phyloP scores from a whole-genome alignment of 1,140 invertebrate genomes.

The Drosophila athabasca region DNA sequence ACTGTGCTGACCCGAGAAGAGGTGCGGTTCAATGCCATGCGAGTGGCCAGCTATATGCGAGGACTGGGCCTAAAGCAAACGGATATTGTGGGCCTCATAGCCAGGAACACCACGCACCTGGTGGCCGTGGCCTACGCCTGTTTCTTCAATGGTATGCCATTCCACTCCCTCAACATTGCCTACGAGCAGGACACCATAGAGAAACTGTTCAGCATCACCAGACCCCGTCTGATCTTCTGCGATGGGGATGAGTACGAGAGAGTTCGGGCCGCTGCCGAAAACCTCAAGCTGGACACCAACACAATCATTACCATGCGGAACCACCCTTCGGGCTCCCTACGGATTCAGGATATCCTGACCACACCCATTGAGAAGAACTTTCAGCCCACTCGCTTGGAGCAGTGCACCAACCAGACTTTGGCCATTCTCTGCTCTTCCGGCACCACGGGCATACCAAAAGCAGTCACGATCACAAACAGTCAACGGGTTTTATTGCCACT shows the following conservation, averaged over 20 bases:
- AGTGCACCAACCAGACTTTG: conserved; percentile 54
- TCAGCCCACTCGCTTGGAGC: conserved; percentile 30
- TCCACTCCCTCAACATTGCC: conserved; percentile 43
- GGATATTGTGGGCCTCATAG: conserved; percentile 67
- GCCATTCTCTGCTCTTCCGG: conserved; percentile 86
- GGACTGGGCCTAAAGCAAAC: conserved; percentile 42
- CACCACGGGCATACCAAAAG: conserved; percentile 91
- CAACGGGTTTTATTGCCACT: conserved; percentile 28
- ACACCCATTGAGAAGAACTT: conserved; percentile 42
- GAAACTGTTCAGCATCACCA: no score
- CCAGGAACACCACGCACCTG: conserved; percentile 63
- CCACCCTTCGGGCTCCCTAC: conserved; percentile 32
- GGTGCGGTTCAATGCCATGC: conserved; percentile 42
- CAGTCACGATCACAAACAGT: conserved; percentile 87
- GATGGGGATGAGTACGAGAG: no score
- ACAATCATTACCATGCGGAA: conserved; percentile 63
- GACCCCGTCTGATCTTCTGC: no score
- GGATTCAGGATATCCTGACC: conserved; percentile 27
- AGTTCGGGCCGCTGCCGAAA: conserved; percentile 20
- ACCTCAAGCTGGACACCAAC: conserved; percentile 4
- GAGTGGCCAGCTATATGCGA: conserved; percentile 56
- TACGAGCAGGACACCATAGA: no score
- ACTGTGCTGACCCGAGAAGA: no score
- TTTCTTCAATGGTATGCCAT: conserved; percentile 69
- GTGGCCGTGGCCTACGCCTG: conserved; percentile 60